These are phyloP conservation scores for Parapristionchus giblindavisi DNA, from an alignment of 2,888 invertebrate genomes.

Conservation along the genomic window DNA sequence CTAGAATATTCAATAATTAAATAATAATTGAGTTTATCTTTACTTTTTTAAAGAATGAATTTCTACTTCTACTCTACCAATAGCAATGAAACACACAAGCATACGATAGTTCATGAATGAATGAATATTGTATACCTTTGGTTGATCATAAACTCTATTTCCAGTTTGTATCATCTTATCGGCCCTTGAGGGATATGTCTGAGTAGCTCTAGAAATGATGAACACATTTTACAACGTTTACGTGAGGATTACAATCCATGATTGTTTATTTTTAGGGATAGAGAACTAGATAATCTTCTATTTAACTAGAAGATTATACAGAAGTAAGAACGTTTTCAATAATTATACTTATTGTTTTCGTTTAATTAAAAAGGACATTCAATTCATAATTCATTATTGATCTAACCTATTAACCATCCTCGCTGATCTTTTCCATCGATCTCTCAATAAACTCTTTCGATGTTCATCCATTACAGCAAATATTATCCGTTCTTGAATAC, in stretches of 20 bases:
- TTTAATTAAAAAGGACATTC: background rate
- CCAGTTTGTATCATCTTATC: constrained; percentile 60
- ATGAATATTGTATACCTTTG: constrained; percentile 10
- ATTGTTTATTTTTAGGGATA: too few species aligned
- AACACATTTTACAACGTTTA: background rate
- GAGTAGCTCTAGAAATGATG: constrained; percentile 59
- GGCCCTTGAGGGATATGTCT: constrained; percentile 57
- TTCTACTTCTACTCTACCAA: too few species aligned
- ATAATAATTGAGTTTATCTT: too few species aligned
- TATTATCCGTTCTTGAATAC: constrained; percentile 54
- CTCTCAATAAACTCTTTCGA: constrained; percentile 53
- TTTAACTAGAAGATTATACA: too few species aligned
- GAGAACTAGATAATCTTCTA: too few species aligned
- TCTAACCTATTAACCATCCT: constrained; percentile 53
- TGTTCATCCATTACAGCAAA: constrained; percentile 59
- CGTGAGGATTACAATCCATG: background rate
- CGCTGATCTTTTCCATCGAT: constrained; percentile 54
- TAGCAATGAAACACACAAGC: too few species aligned
- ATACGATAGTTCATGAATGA: too few species aligned
- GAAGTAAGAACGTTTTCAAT: too few species aligned
- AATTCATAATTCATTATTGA: background rate
- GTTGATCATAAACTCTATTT: constrained; percentile 58
- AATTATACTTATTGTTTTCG: too few species aligned
- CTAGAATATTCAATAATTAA: too few species aligned
- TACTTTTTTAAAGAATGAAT: too few species aligned